Conservation (phyloP, 2,888 invertebrate genomes). For the Platynereis dumerilii region DNA sequence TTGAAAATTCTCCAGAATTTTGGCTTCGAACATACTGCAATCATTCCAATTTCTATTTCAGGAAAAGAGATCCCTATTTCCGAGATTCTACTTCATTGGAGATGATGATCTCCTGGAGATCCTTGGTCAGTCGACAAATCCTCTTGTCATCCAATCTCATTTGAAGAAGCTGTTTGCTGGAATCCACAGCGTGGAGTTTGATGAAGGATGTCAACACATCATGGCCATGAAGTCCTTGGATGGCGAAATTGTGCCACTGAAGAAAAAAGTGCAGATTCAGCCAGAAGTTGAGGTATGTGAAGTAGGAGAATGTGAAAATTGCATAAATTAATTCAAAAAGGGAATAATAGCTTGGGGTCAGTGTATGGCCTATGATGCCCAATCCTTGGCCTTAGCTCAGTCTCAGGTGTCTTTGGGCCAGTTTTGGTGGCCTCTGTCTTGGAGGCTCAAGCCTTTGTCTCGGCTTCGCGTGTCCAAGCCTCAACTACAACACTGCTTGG, state of each 20-base stretch:
- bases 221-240: conserved; percentile 77
- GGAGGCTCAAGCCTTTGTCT: too few species aligned
- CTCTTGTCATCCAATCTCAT: conserved; percentile 89
- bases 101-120: conserved; percentile 97
- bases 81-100: conserved; percentile 94
- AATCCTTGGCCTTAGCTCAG: too few species aligned
- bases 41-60: conserved; percentile 63
- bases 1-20: background rate
- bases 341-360: too few species aligned
- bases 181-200: conserved; percentile 72
- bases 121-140: conserved; percentile 89
- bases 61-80: conserved; percentile 93
- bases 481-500: too few species aligned
- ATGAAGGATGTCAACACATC: conserved; percentile 68
- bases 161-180: conserved; percentile 92
- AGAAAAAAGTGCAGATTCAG: conserved; percentile 74
- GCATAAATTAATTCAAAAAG: too few species aligned
- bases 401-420: too few species aligned
- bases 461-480: too few species aligned
- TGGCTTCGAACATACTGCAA: too few species aligned
- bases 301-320: too few species aligned
- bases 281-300: conserved; percentile 76
- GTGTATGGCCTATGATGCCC: too few species aligned
- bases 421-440: too few species aligned
- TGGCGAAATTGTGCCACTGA: conserved; percentile 76